Percentiles rank a stretch among this genome's conserved stretches.
phyloP scores from a whole-genome alignment of 2,113 vertebrate genomes.

The Mystacornis crossleyi region DNA sequence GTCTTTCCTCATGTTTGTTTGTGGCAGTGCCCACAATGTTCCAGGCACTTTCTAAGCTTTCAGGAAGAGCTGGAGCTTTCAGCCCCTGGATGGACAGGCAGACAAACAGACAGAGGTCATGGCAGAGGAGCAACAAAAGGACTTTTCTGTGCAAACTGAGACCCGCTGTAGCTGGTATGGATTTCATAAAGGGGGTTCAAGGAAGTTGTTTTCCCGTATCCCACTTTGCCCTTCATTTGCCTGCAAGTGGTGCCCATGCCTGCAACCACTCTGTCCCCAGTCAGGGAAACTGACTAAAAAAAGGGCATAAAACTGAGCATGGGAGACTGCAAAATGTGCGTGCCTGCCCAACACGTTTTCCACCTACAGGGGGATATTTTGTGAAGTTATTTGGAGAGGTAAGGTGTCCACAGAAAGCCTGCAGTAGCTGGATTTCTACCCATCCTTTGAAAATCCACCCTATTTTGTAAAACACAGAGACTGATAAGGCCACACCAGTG shows the following conservation, averaged over 20 bases:
- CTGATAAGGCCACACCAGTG: neutral
- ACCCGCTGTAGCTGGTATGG: neutral
- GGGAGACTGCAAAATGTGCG: neutral
- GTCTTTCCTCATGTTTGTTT: constrained; percentile 22
- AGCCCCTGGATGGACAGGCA: neutral
- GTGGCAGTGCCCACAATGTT: neutral
- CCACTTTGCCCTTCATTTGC: neutral
- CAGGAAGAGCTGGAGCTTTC: neutral
- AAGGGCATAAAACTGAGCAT: neutral
- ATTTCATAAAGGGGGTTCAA: neutral
- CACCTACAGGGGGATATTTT: neutral
- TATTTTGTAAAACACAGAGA: neutral
- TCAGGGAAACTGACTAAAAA: neutral
- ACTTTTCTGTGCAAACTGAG: neutral
- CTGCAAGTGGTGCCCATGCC: neutral
- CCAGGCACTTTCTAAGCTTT: constrained; percentile 39
- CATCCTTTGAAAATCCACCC: neutral
- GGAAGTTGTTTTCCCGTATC: neutral
- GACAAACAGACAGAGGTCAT: constrained; percentile 19
- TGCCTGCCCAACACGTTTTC: neutral
- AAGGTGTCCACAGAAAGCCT: neutral
- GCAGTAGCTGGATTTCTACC: neutral
- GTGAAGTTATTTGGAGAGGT: neutral
- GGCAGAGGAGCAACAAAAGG: neutral
- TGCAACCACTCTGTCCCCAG: neutral